Evolutionary conservation across 1,140 invertebrate genomes (phyloP).

Genomic region (Drosophila murphyi): DNA sequence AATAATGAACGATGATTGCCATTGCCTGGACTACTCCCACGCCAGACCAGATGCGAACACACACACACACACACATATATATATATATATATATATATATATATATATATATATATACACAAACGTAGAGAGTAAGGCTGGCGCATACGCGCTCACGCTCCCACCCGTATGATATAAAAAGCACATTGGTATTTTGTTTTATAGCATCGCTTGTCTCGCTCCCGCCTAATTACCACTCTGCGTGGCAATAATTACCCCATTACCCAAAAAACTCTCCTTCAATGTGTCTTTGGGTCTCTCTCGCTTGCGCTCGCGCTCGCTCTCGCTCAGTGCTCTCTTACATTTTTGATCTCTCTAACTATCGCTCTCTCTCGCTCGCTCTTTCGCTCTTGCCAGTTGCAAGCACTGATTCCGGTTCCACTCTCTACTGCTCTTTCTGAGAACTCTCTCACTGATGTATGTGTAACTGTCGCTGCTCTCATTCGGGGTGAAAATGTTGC

Average conservation of each 20-base stretch:
- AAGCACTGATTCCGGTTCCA: conserved; percentile 28
- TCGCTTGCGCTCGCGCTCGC: too few relatives aligned
- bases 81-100: too few relatives aligned
- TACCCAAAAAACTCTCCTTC: conserved; percentile 24
- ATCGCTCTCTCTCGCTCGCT: background rate
- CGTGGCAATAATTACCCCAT: conserved; percentile 73
- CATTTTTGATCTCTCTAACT: background rate
- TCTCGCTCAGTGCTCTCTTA: background rate
- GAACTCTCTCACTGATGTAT: background rate
- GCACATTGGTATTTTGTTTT: conserved; percentile 72
- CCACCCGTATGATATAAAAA: conserved; percentile 20
- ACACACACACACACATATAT: background rate
- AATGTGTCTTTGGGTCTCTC: too few relatives aligned
- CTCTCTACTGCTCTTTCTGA: conserved; percentile 5
- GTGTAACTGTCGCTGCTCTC: conserved; percentile 3
- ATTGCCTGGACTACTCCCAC: conserved; percentile 63
- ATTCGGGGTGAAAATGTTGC: conserved; percentile 34
- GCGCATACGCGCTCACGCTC: conserved; percentile 28
- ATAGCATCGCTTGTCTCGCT: conserved; percentile 61
- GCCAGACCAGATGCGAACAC: conserved; percentile 20
- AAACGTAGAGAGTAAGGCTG: background rate
- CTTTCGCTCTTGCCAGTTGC: background rate
- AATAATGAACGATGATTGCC: conserved; percentile 66
- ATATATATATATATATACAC: too few relatives aligned
- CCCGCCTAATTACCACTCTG: conserved; percentile 75